A percentile compares a stretch with the other conserved stretches of the same genome.
These are phyloP conservation scores for Pseudomyrmex flavicornis DNA, from an alignment of 1,140 invertebrate species.

Conservation along the genomic window DNA sequence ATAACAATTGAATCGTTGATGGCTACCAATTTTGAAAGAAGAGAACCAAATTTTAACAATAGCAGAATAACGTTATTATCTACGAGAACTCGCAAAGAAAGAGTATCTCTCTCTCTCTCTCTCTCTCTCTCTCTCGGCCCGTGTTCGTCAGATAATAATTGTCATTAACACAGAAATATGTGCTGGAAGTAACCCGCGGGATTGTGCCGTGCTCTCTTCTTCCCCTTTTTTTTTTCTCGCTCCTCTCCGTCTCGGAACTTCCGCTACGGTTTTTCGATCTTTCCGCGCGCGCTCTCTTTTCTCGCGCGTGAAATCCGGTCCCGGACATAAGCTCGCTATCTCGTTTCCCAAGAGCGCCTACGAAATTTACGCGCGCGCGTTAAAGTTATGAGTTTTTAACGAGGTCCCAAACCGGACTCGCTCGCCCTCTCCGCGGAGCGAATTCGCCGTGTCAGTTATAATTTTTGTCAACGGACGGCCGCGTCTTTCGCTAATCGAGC, in stretches of 20 bases:
- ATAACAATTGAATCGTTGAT: background rate
- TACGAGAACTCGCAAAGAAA: conserved; percentile 18
- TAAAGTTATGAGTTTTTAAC: conserved; percentile 73
- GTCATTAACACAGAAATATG: conserved; percentile 78
- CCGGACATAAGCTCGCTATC: conserved; percentile 64
- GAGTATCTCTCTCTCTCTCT: background rate
- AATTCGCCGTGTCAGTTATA: conserved; percentile 39
- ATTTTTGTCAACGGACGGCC: background rate
- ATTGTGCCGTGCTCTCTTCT: conserved; percentile 54
- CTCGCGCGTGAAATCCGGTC: background rate
- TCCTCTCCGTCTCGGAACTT: background rate
- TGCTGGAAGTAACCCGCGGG: conserved; percentile 74
- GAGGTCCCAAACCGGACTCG: conserved; percentile 34
- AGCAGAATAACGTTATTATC: conserved; percentile 74
- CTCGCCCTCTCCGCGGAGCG: conserved; percentile 1
- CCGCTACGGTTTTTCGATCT: no score
- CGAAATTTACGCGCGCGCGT: conserved; percentile 65
- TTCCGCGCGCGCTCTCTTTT: background rate
- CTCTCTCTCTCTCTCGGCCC: conserved; percentile 18
- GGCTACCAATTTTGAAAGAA: background rate
- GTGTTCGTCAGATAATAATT: conserved; percentile 75
- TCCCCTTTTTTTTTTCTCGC: conserved; percentile 43
- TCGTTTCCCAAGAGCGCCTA: conserved; percentile 46
- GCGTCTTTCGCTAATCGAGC: conserved; percentile 32
- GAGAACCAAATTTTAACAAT: background rate